Evolutionary conservation across 2,113 vertebrate species (phyloP), one percentile per base, ranked within the genome.

Genomic region (Neodontobutis hainanensis): DNA sequence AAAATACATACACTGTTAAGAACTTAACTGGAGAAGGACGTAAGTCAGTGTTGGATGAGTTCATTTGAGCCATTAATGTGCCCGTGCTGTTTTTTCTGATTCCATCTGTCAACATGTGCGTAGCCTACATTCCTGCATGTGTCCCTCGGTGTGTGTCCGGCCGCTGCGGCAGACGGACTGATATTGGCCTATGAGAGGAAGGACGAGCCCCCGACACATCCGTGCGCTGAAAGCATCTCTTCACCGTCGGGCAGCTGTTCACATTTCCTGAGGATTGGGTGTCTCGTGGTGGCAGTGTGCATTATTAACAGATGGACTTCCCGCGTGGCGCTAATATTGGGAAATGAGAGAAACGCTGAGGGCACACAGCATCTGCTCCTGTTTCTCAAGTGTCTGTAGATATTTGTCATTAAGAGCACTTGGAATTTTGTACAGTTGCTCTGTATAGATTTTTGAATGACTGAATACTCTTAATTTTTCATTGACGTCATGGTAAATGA

Each of bases 201-300:
- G 81, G 65, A 75, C 61, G 11, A 52, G 16, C 76, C 72, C 75
- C 65, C 77, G 45, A 66, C 60, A 70, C 67, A 53, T 71, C 75
- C 4, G 38, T n/a, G 67, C 53, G 84, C 43, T 84, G 83, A 86
- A 85, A 87, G 85, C 80, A 65, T 40, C 65, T 78, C 80, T 81
- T 86, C 85, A 86, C 74, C 78, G 44, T 7, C 42, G 27, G 44
- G 80, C 89, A 89, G 89, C 89, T 90, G 89, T 87, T 88, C 83
- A 63, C 85, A 88, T 89, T 89, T 89, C 83, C 87, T 88, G 87
- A 69, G 69, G 81, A 89, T 90, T 89, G 73, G 83, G 78, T 90
- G 89, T 86, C 86, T 60, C 80, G 78, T 6, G 75, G 73, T 70
- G 75, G 67, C 74, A 62, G 63, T 79, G 76, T 80, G 85, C 82